Percentiles rank a stretch among this genome's conserved stretches.
phyloP scores from a whole-genome alignment of 2,113 vertebrate genomes.

The Benitochromis conjunctus region DNA sequence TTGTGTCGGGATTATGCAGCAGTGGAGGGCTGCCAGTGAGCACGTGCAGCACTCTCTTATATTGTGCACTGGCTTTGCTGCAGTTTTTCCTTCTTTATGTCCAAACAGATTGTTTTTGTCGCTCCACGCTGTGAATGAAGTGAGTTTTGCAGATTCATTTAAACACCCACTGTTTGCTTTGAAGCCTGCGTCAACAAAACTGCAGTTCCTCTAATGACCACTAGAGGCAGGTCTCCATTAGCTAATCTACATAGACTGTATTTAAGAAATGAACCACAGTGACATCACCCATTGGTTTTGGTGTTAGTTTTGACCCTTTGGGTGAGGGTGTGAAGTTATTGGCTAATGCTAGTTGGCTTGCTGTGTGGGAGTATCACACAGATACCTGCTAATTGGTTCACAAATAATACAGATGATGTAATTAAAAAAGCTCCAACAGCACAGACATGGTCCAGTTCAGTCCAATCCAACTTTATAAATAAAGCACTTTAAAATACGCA shows the following conservation, averaged over 20 bases:
- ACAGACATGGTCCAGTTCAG: not conserved
- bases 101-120: not conserved
- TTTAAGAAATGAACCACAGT: not conserved
- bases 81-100: not conserved
- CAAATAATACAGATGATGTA: not conserved
- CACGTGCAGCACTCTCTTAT: not conserved
- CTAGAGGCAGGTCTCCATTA: not conserved
- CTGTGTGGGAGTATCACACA: not conserved
- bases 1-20: not conserved
- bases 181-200: not conserved
- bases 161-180: not conserved
- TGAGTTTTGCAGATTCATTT: not conserved
- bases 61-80: not conserved
- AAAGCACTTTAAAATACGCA: too few species aligned
- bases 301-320: not conserved
- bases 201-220: not conserved
- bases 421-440: not conserved
- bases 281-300: not conserved
- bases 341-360: not conserved
- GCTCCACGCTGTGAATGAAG: not conserved
- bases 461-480: too few species aligned
- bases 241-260: not conserved
- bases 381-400: rapidly evolving
- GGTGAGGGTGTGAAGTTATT: not conserved
- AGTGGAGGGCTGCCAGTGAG: not conserved